These are phyloP conservation scores for Bombus consobrinus DNA, from an alignment of 1,140 invertebrate species.

Conservation along the genomic window DNA sequence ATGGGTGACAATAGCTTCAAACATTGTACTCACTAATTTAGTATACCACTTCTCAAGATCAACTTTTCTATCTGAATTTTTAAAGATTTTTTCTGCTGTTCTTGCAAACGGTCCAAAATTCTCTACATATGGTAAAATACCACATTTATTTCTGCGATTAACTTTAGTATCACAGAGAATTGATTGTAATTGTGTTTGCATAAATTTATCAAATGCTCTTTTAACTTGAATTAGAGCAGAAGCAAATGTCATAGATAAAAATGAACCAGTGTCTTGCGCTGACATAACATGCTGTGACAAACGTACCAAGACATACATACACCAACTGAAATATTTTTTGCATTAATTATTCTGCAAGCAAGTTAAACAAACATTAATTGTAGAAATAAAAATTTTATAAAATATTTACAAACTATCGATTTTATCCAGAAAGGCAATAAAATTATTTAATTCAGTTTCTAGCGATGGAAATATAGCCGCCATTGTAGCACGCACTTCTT, in stretches of 20 bases:
- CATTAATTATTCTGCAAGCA: neutral
- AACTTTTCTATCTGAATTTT: constrained; percentile 93
- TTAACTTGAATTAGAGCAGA: constrained; percentile 96
- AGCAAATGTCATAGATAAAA: constrained; percentile 94
- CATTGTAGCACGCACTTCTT: constrained; percentile 93
- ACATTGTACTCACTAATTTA: constrained; percentile 92
- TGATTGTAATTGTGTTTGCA: constrained; percentile 92
- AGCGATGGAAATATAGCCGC: constrained; percentile 92
- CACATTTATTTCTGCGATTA: constrained; percentile 91
- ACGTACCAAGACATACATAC: constrained; percentile 95
- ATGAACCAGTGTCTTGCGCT: constrained; percentile 95
- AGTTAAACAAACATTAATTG: neutral
- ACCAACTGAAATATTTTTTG: constrained; percentile 87
- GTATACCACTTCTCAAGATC: constrained; percentile 98
- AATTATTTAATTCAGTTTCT: constrained; percentile 92
- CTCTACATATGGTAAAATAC: constrained; percentile 95
- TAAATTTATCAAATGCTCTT: constrained; percentile 96
- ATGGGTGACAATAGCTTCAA: constrained; percentile 91
- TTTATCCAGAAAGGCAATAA: constrained; percentile 93
- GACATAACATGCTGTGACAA: constrained; percentile 95
- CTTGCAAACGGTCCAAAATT: constrained; percentile 95
- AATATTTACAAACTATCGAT: constrained; percentile 92
- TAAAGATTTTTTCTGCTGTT: constrained; percentile 94
- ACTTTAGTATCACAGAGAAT: constrained; percentile 91
- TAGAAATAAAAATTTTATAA: neutral